Evolutionary conservation across 2,113 vertebrate genomes (phyloP), one percentile per base, ranked within the genome.

Genomic region (Chascanopsetta lugubris): DNA sequence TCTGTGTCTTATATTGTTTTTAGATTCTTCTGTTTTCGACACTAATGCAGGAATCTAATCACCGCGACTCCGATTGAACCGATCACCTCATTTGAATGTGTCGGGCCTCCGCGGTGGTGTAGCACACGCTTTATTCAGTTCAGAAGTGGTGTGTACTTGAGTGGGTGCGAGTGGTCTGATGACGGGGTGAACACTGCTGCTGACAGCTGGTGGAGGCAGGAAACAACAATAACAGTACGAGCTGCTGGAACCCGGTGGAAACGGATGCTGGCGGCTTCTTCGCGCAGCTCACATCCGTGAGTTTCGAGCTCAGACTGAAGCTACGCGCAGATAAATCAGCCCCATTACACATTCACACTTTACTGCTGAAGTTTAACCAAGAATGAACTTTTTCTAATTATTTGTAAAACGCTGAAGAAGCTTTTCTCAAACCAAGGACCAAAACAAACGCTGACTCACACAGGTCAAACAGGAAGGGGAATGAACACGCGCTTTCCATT

Each of bases 201-300:
- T 75, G 84, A 84, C 82, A 79, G 65, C 73, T 76, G 74, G 36
- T 72, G 48, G 48, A 79, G 62, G 63, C 48, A 27, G 27, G 55
- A 62, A 66, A 64, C 36, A 75, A 78, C 71, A 78, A 80, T 59
- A 79, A 80, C 70, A 65, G 61, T 49, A 54, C 69, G 63, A 63
- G 68, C 47, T 82, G 48, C 71, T 49, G 1, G 62, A 30, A 62
- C n/a, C 15, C 34, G 34, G 26, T 40, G 15, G 56, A 75, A 79
- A 53, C 61, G 61, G 57, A 61, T 58, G 71, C 67, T 60, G 36
- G 63, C 61, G 12, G 68, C 76, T 79, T 80, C 50, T 34, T 48
- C 51, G 49, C 66, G 34, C 9, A 43, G 26, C 30, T 53, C 62
- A 58, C 5, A 46, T 45, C 46, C 27, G 53, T 42, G 45, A 9